Percentiles rank a stretch among this genome's conserved stretches.
Evolutionary conservation across 1,140 invertebrate genomes (phyloP).

Genomic region (Meloidogyne exigua): DNA sequence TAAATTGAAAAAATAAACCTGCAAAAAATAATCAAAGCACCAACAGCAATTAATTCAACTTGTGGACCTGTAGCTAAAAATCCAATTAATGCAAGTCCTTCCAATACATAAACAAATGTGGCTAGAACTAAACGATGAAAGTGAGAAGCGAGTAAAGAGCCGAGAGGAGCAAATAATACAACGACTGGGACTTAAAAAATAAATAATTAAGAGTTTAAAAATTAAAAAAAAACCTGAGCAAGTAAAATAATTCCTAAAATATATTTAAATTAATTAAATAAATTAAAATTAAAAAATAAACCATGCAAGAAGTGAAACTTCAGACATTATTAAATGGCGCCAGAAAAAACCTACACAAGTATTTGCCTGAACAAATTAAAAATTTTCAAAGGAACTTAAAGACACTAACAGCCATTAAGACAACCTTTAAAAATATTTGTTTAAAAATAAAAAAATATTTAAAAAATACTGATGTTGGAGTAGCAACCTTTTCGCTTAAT

Average conservation of each 20-base stretch:
- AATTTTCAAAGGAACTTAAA: neutral
- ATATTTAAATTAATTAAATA: neutral
- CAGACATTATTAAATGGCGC: conserved; percentile 50
- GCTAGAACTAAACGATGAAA: conserved; percentile 44
- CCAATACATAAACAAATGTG: conserved; percentile 37
- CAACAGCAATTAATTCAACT: conserved; percentile 28
- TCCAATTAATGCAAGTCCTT: conserved; percentile 30
- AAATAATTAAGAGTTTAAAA: neutral
- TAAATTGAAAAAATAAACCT: conserved; percentile 29
- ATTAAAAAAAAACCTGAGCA: neutral
- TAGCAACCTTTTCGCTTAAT: conserved; percentile 52
- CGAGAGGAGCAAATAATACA: conserved; percentile 37
- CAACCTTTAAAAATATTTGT: conserved; percentile 10
- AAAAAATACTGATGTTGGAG: conserved; percentile 43
- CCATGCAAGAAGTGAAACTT: conserved; percentile 41
- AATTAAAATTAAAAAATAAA: conserved; percentile 47
- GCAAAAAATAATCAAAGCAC: conserved; percentile 35
- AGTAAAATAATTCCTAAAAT: neutral
- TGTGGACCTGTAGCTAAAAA: conserved; percentile 34
- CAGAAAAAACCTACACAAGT: conserved; percentile 53
- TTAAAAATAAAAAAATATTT: neutral
- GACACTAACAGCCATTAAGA: conserved; percentile 26
- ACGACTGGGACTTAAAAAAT: conserved; percentile 34
- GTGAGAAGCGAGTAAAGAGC: conserved; percentile 39
- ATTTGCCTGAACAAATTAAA: conserved; percentile 20